Conservation (phyloP, 2,113 vertebrate genomes). For the Stegastes partitus region DNA sequence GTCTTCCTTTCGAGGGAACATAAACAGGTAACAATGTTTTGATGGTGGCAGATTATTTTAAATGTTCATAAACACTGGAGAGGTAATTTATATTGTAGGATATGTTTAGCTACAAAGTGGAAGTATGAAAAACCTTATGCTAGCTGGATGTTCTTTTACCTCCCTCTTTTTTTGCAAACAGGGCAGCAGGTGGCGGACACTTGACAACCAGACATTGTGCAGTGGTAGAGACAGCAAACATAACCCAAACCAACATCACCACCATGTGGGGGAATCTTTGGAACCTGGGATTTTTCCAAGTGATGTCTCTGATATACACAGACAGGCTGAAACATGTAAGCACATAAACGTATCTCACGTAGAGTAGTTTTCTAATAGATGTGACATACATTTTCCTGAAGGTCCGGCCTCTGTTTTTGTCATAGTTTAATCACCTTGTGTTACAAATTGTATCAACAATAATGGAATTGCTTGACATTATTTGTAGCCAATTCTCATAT, state of each 20-base stretch:
- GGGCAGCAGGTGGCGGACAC: conserved; percentile 86
- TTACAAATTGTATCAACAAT: neutral
- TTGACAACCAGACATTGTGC: conserved; percentile 80
- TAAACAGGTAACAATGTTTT: conserved; percentile 66
- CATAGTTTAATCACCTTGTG: neutral
- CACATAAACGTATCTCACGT: neutral
- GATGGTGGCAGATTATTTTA: neutral
- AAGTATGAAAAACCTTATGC: neutral
- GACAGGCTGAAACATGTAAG: conserved; percentile 71
- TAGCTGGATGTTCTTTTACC: neutral
- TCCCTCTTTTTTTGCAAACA: conserved; percentile 51
- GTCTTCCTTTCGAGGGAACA: conserved; percentile 84
- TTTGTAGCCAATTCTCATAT: too few relatives aligned
- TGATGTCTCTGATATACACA: conserved; percentile 43
- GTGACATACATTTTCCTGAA: neutral
- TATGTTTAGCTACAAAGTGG: neutral
- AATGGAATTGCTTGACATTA: too few relatives aligned
- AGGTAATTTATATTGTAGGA: neutral
- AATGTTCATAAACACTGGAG: neutral
- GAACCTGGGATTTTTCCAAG: conserved; percentile 27
- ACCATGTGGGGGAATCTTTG: conserved; percentile 7
- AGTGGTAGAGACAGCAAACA: conserved; percentile 46
- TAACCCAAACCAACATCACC: conserved; percentile 34
- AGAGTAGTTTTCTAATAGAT: neutral
- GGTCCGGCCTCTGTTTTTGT: neutral